phyloP scores from a whole-genome alignment of 1,140 invertebrate genomes.

The Orchestia grillus region DNA sequence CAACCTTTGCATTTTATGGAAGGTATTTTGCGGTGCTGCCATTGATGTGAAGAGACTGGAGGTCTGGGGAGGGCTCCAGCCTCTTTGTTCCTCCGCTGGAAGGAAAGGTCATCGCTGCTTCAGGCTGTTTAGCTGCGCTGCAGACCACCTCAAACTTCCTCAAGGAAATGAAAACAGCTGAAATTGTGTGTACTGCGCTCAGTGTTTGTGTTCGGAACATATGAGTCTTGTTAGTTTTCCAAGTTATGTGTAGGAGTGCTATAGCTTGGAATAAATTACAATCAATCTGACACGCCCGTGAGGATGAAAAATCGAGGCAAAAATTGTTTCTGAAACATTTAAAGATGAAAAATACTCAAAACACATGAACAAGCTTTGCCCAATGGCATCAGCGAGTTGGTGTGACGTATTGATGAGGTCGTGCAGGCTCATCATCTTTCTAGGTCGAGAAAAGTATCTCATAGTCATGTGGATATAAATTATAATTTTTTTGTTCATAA shows the following conservation, averaged over 20 bases:
- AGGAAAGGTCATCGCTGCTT: background rate
- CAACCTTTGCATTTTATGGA: conserved; percentile 47
- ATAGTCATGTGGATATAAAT: no score
- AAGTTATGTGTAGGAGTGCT: background rate
- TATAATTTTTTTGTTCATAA: no score
- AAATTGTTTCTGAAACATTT: no score
- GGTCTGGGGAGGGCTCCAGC: background rate
- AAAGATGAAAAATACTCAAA: no score
- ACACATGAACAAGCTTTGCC: no score
- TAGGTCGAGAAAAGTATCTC: no score
- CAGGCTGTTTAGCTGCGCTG: background rate
- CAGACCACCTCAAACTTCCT: background rate
- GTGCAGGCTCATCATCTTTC: no score
- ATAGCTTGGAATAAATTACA: background rate
- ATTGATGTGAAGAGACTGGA: conserved; percentile 23
- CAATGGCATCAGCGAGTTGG: no score
- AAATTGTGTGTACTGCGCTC: background rate
- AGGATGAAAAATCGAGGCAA: no score
- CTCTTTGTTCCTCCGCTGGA: conserved; percentile 22
- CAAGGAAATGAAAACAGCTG: background rate
- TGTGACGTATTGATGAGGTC: no score
- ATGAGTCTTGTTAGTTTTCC: background rate
- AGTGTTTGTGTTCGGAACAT: background rate
- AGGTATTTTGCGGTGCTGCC: background rate
- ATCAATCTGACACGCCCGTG: no score